Conservation (phyloP, 2,113 vertebrate genomes). For the Atherinomorus stipes region DNA sequence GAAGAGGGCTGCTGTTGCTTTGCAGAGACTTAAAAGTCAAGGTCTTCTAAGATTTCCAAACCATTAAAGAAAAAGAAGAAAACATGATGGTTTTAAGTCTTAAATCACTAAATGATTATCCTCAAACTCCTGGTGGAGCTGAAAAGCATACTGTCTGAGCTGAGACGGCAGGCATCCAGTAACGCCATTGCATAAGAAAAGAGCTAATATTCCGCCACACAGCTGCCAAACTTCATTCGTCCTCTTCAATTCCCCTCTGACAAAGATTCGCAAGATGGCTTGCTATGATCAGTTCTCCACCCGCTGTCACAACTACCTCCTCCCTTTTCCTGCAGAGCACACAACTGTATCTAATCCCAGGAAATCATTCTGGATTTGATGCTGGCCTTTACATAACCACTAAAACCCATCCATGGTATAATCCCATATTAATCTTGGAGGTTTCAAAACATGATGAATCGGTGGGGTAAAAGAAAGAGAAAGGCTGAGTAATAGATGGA, state of each 20-base stretch:
- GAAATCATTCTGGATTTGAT: slow-evolving; percentile 78
- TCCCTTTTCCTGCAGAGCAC: slow-evolving; percentile 53
- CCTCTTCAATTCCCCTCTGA: slow-evolving; percentile 11
- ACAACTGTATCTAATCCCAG: slow-evolving; percentile 80
- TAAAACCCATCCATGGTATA: slow-evolving; percentile 74
- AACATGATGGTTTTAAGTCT: neutral
- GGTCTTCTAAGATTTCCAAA: slow-evolving; percentile 15
- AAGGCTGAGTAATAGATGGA: neutral
- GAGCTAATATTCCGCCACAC: slow-evolving; percentile 12
- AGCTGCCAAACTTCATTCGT: slow-evolving; percentile 24
- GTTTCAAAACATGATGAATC: slow-evolving; percentile 59
- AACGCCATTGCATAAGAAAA: slow-evolving; percentile 15
- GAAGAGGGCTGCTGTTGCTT: slow-evolving; percentile 10
- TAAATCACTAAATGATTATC: slow-evolving; percentile 26
- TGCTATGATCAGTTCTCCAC: slow-evolving; percentile 29
- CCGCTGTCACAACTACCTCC: slow-evolving; percentile 32
- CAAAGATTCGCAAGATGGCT: slow-evolving; percentile 29
- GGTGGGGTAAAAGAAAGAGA: slow-evolving; percentile 24
- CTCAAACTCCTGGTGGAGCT: slow-evolving; percentile 29
- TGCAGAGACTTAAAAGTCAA: neutral
- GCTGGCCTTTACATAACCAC: slow-evolving; percentile 86
- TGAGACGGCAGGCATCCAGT: slow-evolving; percentile 39
- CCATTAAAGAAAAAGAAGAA: neutral
- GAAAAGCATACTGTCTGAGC: slow-evolving; percentile 21
- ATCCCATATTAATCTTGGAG: slow-evolving; percentile 82